Percentiles rank a stretch among this genome's conserved stretches.
Conservation (phyloP, 2,888 invertebrate species). For the Drosophila neutralis region DNA sequence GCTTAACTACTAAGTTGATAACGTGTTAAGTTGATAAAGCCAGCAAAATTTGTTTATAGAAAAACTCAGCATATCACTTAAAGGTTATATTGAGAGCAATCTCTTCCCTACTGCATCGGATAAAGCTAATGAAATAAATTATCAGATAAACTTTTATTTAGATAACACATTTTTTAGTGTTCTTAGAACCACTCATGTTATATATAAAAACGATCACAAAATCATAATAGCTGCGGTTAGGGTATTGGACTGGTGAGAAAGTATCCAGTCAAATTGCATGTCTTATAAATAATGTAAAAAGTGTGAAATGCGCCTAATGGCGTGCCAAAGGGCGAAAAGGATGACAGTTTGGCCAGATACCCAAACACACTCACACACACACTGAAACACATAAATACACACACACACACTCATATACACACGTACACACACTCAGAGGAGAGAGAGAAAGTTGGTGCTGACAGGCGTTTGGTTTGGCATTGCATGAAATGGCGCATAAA, state of each 20-base stretch:
- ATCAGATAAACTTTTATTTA: not conserved
- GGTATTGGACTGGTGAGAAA: constrained; percentile 21
- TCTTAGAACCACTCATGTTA: not conserved
- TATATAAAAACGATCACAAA: not conserved
- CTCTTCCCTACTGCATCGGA: not conserved
- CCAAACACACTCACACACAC: not conserved
- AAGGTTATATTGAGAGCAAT: not conserved
- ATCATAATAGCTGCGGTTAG: not conserved
- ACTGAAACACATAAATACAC: not conserved
- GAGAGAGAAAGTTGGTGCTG: constrained; percentile 4
- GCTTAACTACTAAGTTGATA: not conserved
- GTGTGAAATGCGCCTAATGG: constrained; percentile 81
- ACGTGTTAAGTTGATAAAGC: not conserved
- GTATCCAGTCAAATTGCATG: constrained; percentile 56
- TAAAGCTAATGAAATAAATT: not conserved
- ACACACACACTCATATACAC: not conserved
- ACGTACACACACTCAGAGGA: not conserved
- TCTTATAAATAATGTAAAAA: constrained; percentile 79
- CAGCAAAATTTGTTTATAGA: not conserved
- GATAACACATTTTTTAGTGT: not conserved
- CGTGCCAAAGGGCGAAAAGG: constrained; percentile 66
- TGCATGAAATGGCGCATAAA: constrained; percentile 74
- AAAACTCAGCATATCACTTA: not conserved
- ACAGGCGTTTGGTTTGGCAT: constrained; percentile 24
- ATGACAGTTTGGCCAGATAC: constrained; percentile 39